Percentiles rank a stretch among this genome's conserved stretches.
Evolutionary conservation across 2,113 vertebrate species (phyloP).

Genomic region (Dasyornis broadbenti): DNA sequence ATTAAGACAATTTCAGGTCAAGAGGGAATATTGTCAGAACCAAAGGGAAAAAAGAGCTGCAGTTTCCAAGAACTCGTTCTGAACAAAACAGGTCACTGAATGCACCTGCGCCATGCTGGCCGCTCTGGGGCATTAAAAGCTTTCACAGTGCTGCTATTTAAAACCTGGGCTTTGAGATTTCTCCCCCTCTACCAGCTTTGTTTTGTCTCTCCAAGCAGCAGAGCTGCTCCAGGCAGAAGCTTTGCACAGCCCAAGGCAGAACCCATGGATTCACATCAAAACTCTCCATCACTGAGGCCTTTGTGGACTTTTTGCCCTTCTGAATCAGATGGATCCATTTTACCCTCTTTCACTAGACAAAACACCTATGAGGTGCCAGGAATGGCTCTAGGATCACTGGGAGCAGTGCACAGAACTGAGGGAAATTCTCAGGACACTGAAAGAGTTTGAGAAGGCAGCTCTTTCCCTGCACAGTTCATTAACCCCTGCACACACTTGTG

Average conservation of each 20-base stretch:
- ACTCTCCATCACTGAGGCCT: background rate
- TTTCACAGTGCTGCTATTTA: background rate
- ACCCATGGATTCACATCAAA: background rate
- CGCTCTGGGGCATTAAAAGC: background rate
- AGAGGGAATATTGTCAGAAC: background rate
- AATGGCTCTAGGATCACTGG: background rate
- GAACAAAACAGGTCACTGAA: constrained; percentile 31
- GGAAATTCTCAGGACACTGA: background rate
- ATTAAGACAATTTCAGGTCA: constrained; percentile 20
- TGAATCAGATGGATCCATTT: background rate
- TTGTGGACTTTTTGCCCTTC: background rate
- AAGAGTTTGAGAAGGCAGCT: background rate
- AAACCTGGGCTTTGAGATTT: background rate
- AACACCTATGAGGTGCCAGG: background rate
- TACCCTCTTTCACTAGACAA: background rate
- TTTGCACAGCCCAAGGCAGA: background rate
- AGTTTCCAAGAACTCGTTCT: background rate
- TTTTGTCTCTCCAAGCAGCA: background rate
- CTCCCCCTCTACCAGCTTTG: background rate
- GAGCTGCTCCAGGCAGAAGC: background rate
- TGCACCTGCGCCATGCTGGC: background rate
- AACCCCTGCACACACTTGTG: no score
- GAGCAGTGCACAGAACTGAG: background rate
- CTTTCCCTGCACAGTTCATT: background rate
- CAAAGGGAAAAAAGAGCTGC: background rate